These are phyloP conservation scores for Adineta ricciae DNA, from an alignment of 2,888 invertebrate genomes.

Conservation along the genomic window DNA sequence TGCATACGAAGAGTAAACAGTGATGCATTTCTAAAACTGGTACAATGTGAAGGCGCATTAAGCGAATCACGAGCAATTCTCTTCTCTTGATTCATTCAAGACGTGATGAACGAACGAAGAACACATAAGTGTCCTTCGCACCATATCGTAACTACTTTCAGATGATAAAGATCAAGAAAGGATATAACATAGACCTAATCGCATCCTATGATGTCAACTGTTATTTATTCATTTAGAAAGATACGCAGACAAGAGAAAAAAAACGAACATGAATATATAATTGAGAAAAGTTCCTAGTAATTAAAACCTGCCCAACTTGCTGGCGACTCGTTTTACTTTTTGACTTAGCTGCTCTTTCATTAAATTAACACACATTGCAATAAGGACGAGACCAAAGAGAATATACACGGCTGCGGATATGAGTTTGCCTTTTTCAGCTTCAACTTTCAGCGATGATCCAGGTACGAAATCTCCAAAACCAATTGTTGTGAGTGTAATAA, in stretches of 20 bases:
- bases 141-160: no score
- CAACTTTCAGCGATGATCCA: slow-evolving; percentile 26
- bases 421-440: slow-evolving; percentile 26
- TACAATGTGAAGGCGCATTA: no score
- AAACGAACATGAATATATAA: background rate
- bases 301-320: slow-evolving; percentile 19
- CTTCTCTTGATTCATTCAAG: no score
- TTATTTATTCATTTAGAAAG: background rate
- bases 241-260: background rate
- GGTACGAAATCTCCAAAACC: slow-evolving; percentile 34
- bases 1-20: no score
- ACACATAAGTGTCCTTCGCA: no score
- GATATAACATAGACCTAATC: background rate
- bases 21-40: no score
- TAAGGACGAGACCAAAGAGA: slow-evolving; percentile 31
- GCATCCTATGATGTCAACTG: background rate
- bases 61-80: no score
- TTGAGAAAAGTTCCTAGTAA: background rate
- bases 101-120: no score
- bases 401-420: slow-evolving; percentile 29
- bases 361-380: slow-evolving; percentile 33
- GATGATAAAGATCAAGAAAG: no score
- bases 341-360: slow-evolving; percentile 29
- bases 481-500: slow-evolving; percentile 34
- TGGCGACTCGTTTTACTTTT: slow-evolving; percentile 31